Conservation (phyloP, 1,140 invertebrate genomes). For the Cydia amplana region DNA sequence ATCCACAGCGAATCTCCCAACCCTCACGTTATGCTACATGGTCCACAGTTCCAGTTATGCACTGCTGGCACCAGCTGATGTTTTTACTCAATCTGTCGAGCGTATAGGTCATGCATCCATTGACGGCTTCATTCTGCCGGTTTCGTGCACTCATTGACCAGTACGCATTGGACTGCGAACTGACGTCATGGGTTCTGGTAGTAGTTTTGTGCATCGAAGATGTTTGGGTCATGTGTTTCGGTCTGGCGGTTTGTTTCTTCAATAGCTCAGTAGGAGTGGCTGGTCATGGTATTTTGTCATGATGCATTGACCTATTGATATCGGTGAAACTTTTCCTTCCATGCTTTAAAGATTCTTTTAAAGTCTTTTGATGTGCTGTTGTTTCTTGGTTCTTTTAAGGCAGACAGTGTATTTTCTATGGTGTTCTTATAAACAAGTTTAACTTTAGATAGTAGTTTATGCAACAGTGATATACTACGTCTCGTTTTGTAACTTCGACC, state of each 20-base stretch:
- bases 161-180: slow-evolving; percentile 16
- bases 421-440: too few species aligned
- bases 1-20: neutral
- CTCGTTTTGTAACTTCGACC: too few species aligned
- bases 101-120: slow-evolving; percentile 26
- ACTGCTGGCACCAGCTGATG: slow-evolving; percentile 24
- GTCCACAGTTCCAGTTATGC: slow-evolving; percentile 18
- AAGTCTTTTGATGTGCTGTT: too few species aligned
- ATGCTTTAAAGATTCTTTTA: too few species aligned
- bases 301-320: neutral
- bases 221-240: slow-evolving; percentile 16
- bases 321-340: too few species aligned
- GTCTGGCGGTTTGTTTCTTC: neutral
- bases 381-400: too few species aligned
- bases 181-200: slow-evolving; percentile 20
- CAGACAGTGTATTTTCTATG: too few species aligned
- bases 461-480: too few species aligned
- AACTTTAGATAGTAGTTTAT: too few species aligned
- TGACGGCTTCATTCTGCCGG: neutral
- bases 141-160: slow-evolving; percentile 7
- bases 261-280: too few species aligned
- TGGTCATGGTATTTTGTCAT: neutral
- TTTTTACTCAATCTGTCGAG: slow-evolving; percentile 17
- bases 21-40: slow-evolving; percentile 4
- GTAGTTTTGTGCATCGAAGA: neutral